Percentiles rank a stretch among this genome's conserved stretches.
These are phyloP conservation scores for Lepidotrigona ventralis DNA, from an alignment of 1,140 invertebrate species.

Conservation along the genomic window DNA sequence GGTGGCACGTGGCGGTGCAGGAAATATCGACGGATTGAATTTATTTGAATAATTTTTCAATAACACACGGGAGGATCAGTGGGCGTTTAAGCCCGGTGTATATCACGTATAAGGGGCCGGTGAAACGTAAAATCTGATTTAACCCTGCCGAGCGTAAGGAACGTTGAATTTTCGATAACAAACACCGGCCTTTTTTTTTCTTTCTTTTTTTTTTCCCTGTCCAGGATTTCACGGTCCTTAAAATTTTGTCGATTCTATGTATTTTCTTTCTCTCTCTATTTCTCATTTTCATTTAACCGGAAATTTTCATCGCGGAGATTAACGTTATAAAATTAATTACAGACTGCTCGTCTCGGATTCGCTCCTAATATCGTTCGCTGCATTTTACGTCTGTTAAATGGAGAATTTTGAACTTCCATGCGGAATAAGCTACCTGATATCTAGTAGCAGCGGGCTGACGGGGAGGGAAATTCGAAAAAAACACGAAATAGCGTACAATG, in stretches of 20 bases:
- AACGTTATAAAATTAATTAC: too few species aligned
- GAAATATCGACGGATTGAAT: not conserved
- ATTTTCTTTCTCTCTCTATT: not conserved
- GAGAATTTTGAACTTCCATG: too few species aligned
- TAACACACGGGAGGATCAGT: not conserved
- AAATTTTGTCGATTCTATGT: not conserved
- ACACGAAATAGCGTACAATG: too few species aligned
- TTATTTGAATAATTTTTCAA: slow-evolving; percentile 24
- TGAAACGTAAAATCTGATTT: slow-evolving; percentile 1
- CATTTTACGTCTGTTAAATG: too few species aligned
- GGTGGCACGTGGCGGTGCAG: not conserved
- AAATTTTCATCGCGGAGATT: not conserved
- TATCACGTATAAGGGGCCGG: not conserved
- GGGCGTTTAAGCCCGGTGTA: not conserved
- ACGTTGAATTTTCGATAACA: slow-evolving; percentile 17
- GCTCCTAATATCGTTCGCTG: too few species aligned
- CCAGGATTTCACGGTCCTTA: not conserved
- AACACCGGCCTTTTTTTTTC: not conserved
- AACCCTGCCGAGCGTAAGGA: too few species aligned
- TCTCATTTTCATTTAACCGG: not conserved
- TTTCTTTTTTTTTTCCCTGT: too few species aligned
- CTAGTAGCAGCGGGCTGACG: too few species aligned
- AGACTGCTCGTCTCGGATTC: too few species aligned
- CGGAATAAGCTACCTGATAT: too few species aligned
- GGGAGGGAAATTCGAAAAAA: too few species aligned